Conservation (phyloP, 2,888 invertebrate species). For the Panopea generosa region DNA sequence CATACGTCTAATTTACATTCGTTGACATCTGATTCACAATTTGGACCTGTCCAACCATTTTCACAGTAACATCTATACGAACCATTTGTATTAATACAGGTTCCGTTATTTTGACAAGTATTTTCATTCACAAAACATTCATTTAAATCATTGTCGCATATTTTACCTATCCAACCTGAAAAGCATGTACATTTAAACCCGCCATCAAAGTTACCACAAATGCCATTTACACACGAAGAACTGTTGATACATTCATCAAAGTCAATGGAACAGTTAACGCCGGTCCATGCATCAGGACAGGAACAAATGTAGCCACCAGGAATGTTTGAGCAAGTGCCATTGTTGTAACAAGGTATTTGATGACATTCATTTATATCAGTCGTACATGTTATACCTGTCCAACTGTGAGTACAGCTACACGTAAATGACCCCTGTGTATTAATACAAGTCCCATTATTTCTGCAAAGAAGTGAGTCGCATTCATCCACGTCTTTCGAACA, state of each 20-base stretch:
- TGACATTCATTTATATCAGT: slow-evolving; percentile 36
- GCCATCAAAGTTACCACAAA: slow-evolving; percentile 13
- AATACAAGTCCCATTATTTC: slow-evolving; percentile 11
- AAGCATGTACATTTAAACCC: slow-evolving; percentile 4
- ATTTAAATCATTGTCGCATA: slow-evolving; percentile 9
- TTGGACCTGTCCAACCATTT: slow-evolving; percentile 1
- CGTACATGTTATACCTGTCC: slow-evolving; percentile 14
- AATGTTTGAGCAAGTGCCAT: slow-evolving; percentile 25
- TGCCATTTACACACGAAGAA: slow-evolving; percentile 8
- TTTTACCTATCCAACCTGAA: background rate
- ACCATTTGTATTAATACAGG: slow-evolving; percentile 17
- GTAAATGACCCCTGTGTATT: slow-evolving; percentile 24
- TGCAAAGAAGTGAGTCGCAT: slow-evolving; percentile 2
- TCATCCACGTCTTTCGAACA: slow-evolving; percentile 40
- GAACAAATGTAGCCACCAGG: slow-evolving; percentile 14
- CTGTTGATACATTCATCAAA: slow-evolving; percentile 10
- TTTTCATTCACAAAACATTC: slow-evolving; percentile 6
- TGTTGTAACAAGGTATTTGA: slow-evolving; percentile 13
- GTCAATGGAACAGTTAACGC: slow-evolving; percentile 12
- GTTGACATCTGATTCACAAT: slow-evolving; percentile 5
- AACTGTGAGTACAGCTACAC: slow-evolving; percentile 32
- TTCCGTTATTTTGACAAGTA: slow-evolving; percentile 12
- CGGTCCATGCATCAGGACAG: background rate
- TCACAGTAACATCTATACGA: slow-evolving; percentile 8
- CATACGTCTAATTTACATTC: slow-evolving; percentile 2